Evolutionary conservation across 2,113 vertebrate species (phyloP).

Genomic region (Actenoides hombroni): DNA sequence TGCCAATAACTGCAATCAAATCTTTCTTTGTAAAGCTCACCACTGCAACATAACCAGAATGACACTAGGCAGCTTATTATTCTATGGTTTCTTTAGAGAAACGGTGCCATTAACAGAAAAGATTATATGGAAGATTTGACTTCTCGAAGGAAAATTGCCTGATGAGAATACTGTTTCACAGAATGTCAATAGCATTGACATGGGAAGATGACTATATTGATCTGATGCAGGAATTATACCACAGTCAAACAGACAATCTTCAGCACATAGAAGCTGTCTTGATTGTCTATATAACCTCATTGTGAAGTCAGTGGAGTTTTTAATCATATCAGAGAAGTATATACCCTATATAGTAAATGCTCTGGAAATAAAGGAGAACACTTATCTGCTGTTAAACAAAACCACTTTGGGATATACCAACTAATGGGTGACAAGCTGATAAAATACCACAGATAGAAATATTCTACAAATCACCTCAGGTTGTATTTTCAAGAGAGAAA

Average conservation of each 20-base stretch:
- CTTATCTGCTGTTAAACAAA: neutral
- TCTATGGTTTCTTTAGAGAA: neutral
- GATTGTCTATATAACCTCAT: neutral
- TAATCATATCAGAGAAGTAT: neutral
- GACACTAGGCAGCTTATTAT: neutral
- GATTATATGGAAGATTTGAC: neutral
- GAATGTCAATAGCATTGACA: neutral
- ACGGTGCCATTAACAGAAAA: neutral
- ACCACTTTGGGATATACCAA: neutral
- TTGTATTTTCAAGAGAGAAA: neutral
- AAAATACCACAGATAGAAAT: neutral
- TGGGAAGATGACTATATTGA: neutral
- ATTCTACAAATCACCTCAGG: neutral
- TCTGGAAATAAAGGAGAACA: neutral
- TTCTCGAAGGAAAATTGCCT: neutral
- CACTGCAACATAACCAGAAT: neutral
- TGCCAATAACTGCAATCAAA: neutral
- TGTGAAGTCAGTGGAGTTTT: neutral
- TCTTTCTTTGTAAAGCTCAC: neutral
- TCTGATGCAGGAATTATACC: neutral
- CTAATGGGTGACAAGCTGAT: neutral
- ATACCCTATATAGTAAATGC: neutral
- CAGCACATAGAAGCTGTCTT: neutral
- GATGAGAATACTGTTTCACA: neutral
- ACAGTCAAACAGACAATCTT: neutral